These are phyloP conservation scores for Lacanobia oleracea DNA, from an alignment of 2,888 invertebrate species.

Conservation along the genomic window DNA sequence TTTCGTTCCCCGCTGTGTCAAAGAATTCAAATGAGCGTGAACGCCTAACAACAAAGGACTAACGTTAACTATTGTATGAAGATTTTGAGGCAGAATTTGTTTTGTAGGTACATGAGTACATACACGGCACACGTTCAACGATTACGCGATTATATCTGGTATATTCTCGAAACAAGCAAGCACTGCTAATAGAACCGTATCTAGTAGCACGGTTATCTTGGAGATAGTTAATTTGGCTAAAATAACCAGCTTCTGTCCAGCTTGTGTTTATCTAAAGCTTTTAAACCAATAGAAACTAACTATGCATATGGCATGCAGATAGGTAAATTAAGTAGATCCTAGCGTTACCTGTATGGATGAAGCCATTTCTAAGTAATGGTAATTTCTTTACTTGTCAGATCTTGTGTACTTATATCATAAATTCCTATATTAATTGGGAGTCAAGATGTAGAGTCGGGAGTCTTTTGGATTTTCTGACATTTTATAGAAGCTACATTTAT, in stretches of 20 bases:
- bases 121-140: constrained; percentile 48
- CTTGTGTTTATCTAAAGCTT: constrained; percentile 55
- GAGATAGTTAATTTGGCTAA: constrained; percentile 57
- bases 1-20: constrained; percentile 81
- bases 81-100: constrained; percentile 67
- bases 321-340: constrained; percentile 32
- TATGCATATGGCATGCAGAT: constrained; percentile 45
- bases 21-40: constrained; percentile 81
- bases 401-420: background rate
- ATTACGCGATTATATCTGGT: constrained; percentile 59
- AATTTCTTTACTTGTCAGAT: constrained; percentile 12
- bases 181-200: constrained; percentile 53
- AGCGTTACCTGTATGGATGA: constrained; percentile 35
- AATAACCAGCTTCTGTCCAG: constrained; percentile 50
- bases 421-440: constrained; percentile 14
- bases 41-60: constrained; percentile 74
- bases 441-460: background rate
- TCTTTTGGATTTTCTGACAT: background rate
- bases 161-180: constrained; percentile 52
- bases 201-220: constrained; percentile 57
- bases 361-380: constrained; percentile 25
- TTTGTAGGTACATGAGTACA: constrained; percentile 47
- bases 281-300: constrained; percentile 48
- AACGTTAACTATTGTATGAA: constrained; percentile 71
- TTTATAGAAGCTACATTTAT: background rate